Evolutionary conservation across 2,113 vertebrate species (phyloP).

Genomic region (Ursus arctos): DNA sequence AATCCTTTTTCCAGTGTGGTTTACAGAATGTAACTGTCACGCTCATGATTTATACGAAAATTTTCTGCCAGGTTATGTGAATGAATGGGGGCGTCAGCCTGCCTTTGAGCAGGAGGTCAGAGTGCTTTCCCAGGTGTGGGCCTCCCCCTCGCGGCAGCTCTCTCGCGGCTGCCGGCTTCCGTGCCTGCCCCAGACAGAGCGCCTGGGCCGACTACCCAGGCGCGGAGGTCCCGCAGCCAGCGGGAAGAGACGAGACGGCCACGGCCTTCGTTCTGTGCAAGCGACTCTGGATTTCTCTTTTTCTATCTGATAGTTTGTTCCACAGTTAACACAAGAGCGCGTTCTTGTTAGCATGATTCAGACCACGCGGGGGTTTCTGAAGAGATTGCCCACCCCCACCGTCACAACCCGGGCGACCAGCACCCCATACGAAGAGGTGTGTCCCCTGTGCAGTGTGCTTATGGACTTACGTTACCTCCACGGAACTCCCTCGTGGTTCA

Average conservation of each 20-base stretch:
- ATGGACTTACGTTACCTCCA: not conserved
- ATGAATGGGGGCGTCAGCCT: constrained; percentile 19
- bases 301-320: not conserved
- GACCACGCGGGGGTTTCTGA: constrained; percentile 21
- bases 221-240: not conserved
- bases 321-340: not conserved
- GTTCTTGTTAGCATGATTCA: not conserved
- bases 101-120: constrained; percentile 78
- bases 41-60: constrained; percentile 85
- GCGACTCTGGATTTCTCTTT: not conserved
- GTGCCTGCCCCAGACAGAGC: fast-evolving
- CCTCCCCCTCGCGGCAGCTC: fast-evolving
- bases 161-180: not conserved
- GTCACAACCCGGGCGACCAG: not conserved
- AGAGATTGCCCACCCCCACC: not conserved
- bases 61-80: constrained; percentile 82
- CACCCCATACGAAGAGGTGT: not conserved
- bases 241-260: not conserved
- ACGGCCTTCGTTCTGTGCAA: not conserved
- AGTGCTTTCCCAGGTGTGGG: not conserved
- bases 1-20: constrained; percentile 85
- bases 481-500: not conserved
- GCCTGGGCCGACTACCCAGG: fast-evolving
- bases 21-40: constrained; percentile 86
- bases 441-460: not conserved